These are phyloP conservation scores for Sinohyriopsis cumingii DNA, from an alignment of 2,888 invertebrate genomes.

Conservation along the genomic window DNA sequence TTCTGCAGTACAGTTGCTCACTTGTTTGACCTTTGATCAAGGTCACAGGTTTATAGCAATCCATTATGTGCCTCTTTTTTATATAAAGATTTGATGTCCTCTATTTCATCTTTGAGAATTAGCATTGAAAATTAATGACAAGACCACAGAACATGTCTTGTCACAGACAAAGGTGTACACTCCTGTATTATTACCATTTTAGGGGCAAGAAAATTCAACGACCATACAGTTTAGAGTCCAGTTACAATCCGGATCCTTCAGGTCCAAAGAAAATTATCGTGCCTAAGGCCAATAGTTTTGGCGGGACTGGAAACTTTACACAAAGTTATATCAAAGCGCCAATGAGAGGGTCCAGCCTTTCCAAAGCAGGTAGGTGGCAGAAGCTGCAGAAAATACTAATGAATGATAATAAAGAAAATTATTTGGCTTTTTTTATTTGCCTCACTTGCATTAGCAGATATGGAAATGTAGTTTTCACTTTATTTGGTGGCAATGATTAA, in stretches of 20 bases:
- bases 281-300: constrained; percentile 91
- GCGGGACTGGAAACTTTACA: constrained; percentile 73
- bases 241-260: constrained; percentile 71
- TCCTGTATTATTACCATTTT: too few relatives aligned
- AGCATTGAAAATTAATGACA: too few relatives aligned
- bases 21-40: too few relatives aligned
- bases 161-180: too few relatives aligned
- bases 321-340: constrained; percentile 31
- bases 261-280: constrained; percentile 74
- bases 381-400: background rate
- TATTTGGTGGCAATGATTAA: too few relatives aligned
- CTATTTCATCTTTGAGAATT: too few relatives aligned
- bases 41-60: too few relatives aligned
- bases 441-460: background rate
- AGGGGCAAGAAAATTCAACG: constrained; percentile 30
- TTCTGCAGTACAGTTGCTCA: too few relatives aligned
- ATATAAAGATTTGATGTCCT: too few relatives aligned
- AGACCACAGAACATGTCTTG: too few relatives aligned
- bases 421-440: constrained; percentile 1
- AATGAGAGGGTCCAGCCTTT: constrained; percentile 44
- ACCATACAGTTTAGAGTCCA: constrained; percentile 66
- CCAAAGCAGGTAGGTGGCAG: constrained; percentile 47
- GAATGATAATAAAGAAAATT: background rate
- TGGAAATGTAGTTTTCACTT: too few relatives aligned
- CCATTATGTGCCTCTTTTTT: too few relatives aligned